Evolutionary conservation across 2,888 invertebrate species (phyloP).

Genomic region (Dendrolimus pini): DNA sequence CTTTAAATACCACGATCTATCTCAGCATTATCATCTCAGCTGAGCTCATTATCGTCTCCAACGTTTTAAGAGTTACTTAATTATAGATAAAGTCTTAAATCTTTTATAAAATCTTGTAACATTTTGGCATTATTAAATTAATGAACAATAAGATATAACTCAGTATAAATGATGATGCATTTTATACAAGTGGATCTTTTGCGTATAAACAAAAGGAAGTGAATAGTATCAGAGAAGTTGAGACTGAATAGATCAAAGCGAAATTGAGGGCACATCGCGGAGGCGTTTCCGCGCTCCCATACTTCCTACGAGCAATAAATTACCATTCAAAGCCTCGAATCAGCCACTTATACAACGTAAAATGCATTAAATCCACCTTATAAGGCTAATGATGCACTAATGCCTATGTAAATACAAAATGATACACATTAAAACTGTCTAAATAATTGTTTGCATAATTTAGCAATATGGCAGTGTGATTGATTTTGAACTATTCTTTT

Average conservation of each 20-base stretch:
- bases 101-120: too few species aligned
- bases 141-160: too few species aligned
- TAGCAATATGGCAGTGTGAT: background rate
- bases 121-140: too few species aligned
- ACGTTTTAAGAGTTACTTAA: too few species aligned
- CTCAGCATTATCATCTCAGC: too few species aligned
- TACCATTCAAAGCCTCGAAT: constrained; percentile 23
- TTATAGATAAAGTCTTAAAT: too few species aligned
- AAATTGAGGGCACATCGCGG: constrained; percentile 36
- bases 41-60: too few species aligned
- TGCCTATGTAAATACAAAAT: background rate
- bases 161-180: too few species aligned
- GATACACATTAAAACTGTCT: background rate
- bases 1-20: too few species aligned
- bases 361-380: constrained; percentile 22
- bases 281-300: constrained; percentile 34
- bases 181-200: background rate
- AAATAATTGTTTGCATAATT: background rate
- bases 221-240: constrained; percentile 13
- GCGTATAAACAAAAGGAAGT: background rate
- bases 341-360: constrained; percentile 15
- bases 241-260: constrained; percentile 40
- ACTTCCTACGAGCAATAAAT: constrained; percentile 32
- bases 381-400: constrained; percentile 12
- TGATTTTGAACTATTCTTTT: too few species aligned